phyloP scores from a whole-genome alignment of 2,113 vertebrate genomes.

The Caracal caracal region DNA sequence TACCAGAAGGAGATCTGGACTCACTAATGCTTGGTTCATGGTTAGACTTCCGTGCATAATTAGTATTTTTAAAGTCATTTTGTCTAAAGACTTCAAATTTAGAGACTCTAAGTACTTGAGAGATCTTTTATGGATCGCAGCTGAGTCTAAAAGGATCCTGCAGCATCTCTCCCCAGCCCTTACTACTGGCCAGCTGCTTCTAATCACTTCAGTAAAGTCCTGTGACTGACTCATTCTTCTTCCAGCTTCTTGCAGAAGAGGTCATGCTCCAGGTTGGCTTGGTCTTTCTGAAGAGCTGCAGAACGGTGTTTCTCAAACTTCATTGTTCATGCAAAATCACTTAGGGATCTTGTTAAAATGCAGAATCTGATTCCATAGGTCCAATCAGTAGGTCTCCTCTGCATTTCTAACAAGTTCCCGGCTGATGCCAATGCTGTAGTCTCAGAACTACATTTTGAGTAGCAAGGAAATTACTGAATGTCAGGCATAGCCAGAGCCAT shows the following conservation, averaged over 20 bases:
- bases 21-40: constrained; percentile 63
- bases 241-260: constrained; percentile 46
- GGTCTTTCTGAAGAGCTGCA: constrained; percentile 39
- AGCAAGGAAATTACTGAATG: not conserved
- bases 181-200: constrained; percentile 57
- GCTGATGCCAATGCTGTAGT: not conserved
- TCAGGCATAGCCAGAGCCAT: not conserved
- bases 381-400: not conserved
- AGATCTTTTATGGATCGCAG: constrained; percentile 56
- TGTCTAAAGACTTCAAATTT: constrained; percentile 75
- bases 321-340: not conserved
- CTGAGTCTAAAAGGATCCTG: constrained; percentile 63
- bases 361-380: not conserved
- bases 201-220: constrained; percentile 47
- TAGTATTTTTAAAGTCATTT: constrained; percentile 79
- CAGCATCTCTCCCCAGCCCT: constrained; percentile 47
- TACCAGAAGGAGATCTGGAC: constrained; percentile 51
- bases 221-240: constrained; percentile 44
- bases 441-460: not conserved
- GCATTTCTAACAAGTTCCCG: not conserved
- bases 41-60: constrained; percentile 73
- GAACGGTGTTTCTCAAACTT: constrained; percentile 6
- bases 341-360: constrained; percentile 26
- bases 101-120: constrained; percentile 58
- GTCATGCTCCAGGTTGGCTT: not conserved